Conservation (phyloP, 2,113 vertebrate species). For the Antechinus flavipes region DNA sequence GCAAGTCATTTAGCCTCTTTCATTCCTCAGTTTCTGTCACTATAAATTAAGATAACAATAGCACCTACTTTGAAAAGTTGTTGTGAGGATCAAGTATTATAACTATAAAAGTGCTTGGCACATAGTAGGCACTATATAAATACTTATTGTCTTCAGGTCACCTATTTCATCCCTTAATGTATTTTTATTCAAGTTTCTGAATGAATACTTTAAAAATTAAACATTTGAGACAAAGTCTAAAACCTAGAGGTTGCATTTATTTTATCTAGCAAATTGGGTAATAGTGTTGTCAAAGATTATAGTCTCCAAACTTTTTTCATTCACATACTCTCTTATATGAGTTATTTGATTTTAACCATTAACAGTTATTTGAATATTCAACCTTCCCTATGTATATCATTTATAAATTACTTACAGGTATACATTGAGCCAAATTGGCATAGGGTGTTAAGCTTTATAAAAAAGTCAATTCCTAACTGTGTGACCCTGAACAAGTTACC, state of each 20-base stretch:
- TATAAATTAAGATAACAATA: neutral
- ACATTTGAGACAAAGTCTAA: neutral
- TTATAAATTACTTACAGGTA: neutral
- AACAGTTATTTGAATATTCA: neutral
- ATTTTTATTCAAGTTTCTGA: neutral
- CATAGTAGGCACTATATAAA: neutral
- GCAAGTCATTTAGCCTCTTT: neutral
- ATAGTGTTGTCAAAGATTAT: neutral
- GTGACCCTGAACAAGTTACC: neutral
- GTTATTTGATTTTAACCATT: neutral
- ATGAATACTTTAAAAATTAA: neutral
- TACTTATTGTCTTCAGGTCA: neutral
- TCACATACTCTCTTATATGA: neutral
- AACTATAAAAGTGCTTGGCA: neutral
- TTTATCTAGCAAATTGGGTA: neutral
- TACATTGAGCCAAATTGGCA: neutral
- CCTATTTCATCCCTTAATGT: neutral
- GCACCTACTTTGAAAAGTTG: neutral
- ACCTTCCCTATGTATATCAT: neutral
- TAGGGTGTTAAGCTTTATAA: neutral
- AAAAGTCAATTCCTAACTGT: neutral
- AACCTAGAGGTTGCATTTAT: neutral
- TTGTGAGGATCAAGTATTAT: neutral
- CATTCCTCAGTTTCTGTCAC: neutral
- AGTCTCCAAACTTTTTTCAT: neutral